phyloP scores from a whole-genome alignment of 2,797 vertebrate species.

The Smutsia gigantea region DNA sequence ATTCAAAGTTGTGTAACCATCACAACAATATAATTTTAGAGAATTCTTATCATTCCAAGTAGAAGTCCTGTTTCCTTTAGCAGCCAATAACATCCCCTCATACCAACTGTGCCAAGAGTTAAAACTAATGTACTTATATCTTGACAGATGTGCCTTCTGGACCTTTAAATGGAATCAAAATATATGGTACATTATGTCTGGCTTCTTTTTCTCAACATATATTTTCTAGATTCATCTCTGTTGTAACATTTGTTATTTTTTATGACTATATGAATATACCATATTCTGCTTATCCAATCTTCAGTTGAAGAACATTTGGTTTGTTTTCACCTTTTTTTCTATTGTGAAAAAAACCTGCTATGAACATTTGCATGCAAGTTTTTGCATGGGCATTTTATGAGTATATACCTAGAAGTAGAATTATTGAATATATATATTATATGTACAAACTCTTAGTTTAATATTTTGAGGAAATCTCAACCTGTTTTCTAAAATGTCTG shows the following conservation, averaged over 20 bases:
- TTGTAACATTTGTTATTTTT: neutral
- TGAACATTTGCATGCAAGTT: neutral
- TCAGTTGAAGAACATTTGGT: neutral
- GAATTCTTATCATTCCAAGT: neutral
- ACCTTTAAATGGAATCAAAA: neutral
- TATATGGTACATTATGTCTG: neutral
- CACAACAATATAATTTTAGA: neutral
- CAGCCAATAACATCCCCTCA: neutral
- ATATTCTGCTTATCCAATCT: neutral
- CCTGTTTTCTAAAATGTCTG: neutral
- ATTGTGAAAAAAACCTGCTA: neutral
- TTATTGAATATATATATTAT: neutral
- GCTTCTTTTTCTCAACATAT: neutral
- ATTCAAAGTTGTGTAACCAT: neutral
- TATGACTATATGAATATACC: neutral
- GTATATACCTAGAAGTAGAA: neutral
- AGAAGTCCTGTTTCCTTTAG: neutral
- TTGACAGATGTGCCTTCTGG: neutral
- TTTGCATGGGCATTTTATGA: neutral
- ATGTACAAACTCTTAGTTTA: neutral
- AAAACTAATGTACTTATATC: neutral
- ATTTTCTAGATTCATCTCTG: neutral
- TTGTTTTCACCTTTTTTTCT: neutral
- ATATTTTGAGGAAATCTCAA: neutral
- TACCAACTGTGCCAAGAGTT: neutral